Evolutionary conservation across 2,888 invertebrate species (phyloP), one percentile per base, ranked within the genome.

Genomic region (Ceriagrion tenellum): DNA sequence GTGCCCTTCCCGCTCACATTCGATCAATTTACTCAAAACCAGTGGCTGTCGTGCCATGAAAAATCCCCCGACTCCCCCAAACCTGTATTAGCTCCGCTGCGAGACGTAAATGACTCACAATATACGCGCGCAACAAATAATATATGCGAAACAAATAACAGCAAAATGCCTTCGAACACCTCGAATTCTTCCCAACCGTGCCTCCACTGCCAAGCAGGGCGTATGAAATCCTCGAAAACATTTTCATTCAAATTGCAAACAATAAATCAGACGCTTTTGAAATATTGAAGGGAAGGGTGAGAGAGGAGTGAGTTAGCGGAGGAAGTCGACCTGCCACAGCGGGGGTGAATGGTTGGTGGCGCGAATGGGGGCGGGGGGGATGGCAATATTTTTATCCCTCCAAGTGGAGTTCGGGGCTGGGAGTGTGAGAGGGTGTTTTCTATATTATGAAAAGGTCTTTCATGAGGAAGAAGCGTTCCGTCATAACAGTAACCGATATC

Each of bases 371-470:
- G 81, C 12, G 13, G 81, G 30, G 12, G 81, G 81, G 16, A 35
- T 81, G 30, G 81, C 26, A 81, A 35, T 81, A 13, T 81, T 81
- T 81, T 81, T 12, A 69, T 59, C 69, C 69, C 81, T 16, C 81
- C 16, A 35, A 81, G 81, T 13, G 81, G 81, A 81, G 35, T 35
- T 23, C 35, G 81, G 35, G 35, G 35, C 16, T 12, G 81, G 81
- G 69, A n/a, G n/a, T 47, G 93, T 47, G 47, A 59, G 26, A n/a
- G 18, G 93, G 93, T 93, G 93, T 93, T 93, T 81, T 93, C 93
- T 93, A 93, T 69, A 93, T 93, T 93, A 93, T 93, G 93, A 93
- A 93, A 93, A 93, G 93, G 93, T 74, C 93, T 93, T 93, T 93
- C 93, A 93, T 93, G 93, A 93, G 93, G 93, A 93, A 93, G 90